Percentiles rank a stretch among this genome's conserved stretches.
Conservation (phyloP, 2,888 invertebrate species). For the Hecatera dysodea region DNA sequence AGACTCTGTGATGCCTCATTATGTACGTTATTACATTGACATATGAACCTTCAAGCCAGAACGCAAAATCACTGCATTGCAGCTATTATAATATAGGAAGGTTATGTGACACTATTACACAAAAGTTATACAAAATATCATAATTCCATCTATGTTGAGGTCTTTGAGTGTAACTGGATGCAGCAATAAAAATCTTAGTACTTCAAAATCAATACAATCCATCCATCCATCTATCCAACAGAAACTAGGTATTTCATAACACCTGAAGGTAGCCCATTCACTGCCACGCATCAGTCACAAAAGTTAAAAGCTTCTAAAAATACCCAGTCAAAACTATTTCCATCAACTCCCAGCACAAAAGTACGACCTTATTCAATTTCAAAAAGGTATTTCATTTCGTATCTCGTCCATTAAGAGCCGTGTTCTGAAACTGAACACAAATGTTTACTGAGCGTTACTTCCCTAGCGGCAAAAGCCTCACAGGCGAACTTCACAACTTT, state of each 20-base stretch:
- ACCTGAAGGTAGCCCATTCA: neutral
- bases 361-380: constrained; percentile 32
- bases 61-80: neutral
- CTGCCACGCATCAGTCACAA: neutral
- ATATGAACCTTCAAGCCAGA: too few species aligned
- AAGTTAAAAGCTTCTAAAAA: constrained; percentile 24
- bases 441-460: constrained; percentile 57
- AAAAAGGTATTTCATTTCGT: constrained; percentile 52
- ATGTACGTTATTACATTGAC: neutral
- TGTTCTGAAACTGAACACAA: constrained; percentile 48
- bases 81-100: neutral
- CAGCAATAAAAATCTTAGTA: neutral
- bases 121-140: neutral
- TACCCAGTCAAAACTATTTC: constrained; percentile 17
- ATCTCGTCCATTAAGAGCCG: constrained; percentile 52
- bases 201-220: too few species aligned
- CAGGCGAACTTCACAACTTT: constrained; percentile 43
- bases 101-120: neutral
- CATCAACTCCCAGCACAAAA: constrained; percentile 14
- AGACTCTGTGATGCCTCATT: neutral
- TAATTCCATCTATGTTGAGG: neutral
- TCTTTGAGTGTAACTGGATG: neutral
- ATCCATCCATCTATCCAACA: neutral
- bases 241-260: neutral
- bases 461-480: constrained; percentile 36